Evolutionary conservation across 2,113 vertebrate genomes (phyloP).

Genomic region (Syrmaticus mikado): DNA sequence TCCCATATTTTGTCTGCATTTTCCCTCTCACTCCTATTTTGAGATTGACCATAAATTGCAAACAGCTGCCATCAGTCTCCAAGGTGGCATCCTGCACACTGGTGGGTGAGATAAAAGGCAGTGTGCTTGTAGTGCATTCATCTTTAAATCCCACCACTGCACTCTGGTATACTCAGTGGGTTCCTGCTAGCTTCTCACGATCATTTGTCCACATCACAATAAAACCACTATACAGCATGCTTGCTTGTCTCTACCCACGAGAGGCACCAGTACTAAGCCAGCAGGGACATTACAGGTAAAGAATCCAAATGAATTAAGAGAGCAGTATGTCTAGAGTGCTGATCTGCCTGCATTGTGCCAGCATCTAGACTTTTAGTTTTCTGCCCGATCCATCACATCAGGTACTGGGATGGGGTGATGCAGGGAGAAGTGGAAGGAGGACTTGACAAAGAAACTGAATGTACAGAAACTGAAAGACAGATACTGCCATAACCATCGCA

Average conservation of each 20-base stretch:
- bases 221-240: conserved; percentile 23
- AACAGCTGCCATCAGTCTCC: not conserved
- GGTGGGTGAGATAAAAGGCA: conserved; percentile 28
- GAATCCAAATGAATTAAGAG: conserved; percentile 22
- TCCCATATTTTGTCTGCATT: not conserved
- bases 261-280: conserved; percentile 54
- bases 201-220: conserved; percentile 43
- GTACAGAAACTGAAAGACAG: not conserved
- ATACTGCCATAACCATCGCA: not conserved
- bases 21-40: not conserved
- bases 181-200: not conserved
- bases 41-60: not conserved
- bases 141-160: conserved; percentile 6
- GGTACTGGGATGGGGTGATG: not conserved
- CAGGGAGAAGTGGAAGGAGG: not conserved
- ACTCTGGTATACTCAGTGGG: not conserved
- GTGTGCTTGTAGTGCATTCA: not conserved
- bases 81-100: not conserved
- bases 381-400: not conserved
- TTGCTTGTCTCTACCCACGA: not conserved
- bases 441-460: not conserved
- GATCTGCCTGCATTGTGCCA: not conserved
- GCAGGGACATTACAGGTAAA: conserved; percentile 47
- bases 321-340: not conserved
- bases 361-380: not conserved